Evolutionary conservation across 2,888 invertebrate genomes (phyloP), one percentile per base, ranked within the genome.

Genomic region (Mythimna pallens): DNA sequence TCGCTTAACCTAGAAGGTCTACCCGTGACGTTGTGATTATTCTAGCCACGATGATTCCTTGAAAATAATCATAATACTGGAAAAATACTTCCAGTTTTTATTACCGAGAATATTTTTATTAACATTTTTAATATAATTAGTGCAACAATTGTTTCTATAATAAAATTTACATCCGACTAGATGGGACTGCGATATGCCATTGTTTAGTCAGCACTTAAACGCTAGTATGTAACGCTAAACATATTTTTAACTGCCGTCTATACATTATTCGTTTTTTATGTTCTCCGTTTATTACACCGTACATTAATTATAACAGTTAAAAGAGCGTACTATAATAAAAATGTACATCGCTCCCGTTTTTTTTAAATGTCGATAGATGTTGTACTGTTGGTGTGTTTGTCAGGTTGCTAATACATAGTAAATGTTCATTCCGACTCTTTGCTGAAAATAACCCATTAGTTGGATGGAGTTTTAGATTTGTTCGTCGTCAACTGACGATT

Each of bases 221-320:
- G 81, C 77, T 82, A 83, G 73, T 78, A 82, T 77, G 83, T 77
- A 76, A 78, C 77, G 73, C 71, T 81, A 79, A 82, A 84, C 85
- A 86, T 84, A 85, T 87, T 82, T 89, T 87, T 87, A 83, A 89
- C 87, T 80, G 80, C 83, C 78, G 79, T 65, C 59, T 82, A 76
- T 82, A 86, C 87, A 84, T 86, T 84, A 82, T 64, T 74, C 73
- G 72, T 78, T 86, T 86, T 87, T 86, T 84, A 86, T 88, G 86
- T 80, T 88, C 91, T 88, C 90, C 91, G 93, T 94, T 94, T 93
- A 94, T 92, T 90, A 91, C 91, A 87, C 87, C 82, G 90, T 87
- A 92, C 92, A 94, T 94, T 93, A 94, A 95, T 95, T 95, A 94
- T 91, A 91, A 92, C 93, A 90, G 92, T 94, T 93, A 94, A 94